These are phyloP conservation scores for Upupa epops DNA, from an alignment of 2,113 vertebrate genomes.

Conservation along the genomic window DNA sequence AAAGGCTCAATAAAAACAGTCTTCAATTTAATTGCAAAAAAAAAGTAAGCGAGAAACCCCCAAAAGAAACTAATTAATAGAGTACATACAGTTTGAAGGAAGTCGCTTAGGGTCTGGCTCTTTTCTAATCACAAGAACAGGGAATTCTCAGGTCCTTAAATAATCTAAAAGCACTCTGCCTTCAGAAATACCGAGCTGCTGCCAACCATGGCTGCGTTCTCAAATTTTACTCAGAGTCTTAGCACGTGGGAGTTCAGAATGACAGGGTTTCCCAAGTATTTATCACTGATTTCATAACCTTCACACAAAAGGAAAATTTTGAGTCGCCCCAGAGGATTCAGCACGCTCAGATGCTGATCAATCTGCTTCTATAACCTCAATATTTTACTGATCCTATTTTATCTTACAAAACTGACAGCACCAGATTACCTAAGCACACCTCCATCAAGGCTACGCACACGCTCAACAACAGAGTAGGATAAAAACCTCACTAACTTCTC, in stretches of 20 bases:
- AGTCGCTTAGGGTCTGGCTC: not conserved
- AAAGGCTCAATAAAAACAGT: conserved; percentile 74
- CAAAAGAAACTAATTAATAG: conserved; percentile 4
- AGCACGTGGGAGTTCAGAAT: conserved; percentile 69
- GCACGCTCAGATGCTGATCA: conserved; percentile 53
- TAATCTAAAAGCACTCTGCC: conserved; percentile 18
- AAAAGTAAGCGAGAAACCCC: conserved; percentile 59
- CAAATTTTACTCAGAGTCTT: conserved; percentile 36
- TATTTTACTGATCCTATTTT: conserved; percentile 34
- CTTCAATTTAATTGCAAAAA: conserved; percentile 75
- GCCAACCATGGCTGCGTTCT: conserved; percentile 22
- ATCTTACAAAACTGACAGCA: conserved; percentile 1
- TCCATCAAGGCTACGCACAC: conserved; percentile 6
- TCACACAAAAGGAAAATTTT: conserved; percentile 66
- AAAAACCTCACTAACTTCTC: not conserved
- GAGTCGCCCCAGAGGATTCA: conserved; percentile 49
- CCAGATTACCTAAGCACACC: not conserved
- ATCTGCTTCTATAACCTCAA: conserved; percentile 58
- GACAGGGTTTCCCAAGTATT: conserved; percentile 73
- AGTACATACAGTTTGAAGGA: not conserved
- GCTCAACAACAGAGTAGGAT: not conserved
- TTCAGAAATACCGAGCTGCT: conserved; percentile 43
- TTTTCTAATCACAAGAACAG: not conserved
- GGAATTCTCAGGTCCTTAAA: not conserved
- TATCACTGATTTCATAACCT: conserved; percentile 72